Evolutionary conservation across 2,888 invertebrate genomes (phyloP).

Genomic region (Ichneumoninae sp.): DNA sequence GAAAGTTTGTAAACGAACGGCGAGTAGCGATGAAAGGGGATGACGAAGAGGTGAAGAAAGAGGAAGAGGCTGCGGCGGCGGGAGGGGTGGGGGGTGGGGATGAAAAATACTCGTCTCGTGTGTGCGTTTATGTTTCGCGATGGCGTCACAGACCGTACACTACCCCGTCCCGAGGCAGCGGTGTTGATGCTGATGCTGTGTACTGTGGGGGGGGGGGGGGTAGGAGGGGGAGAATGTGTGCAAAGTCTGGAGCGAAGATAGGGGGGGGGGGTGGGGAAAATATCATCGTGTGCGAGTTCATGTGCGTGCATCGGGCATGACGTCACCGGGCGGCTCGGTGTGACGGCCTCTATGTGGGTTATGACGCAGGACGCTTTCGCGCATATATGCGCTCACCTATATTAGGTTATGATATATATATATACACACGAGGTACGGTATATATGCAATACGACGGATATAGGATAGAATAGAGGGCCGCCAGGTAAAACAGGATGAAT

Average conservation of each 20-base stretch:
- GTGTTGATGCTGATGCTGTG: conserved; percentile 5
- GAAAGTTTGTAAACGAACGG: conserved; percentile 43
- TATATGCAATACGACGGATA: conserved; percentile 23
- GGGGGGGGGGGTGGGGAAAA: conserved; percentile 35
- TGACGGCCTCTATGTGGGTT: conserved; percentile 82
- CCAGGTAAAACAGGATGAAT: conserved; percentile 73
- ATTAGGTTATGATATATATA: conserved; percentile 34
- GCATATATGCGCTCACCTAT: conserved; percentile 26
- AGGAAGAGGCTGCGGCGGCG: neutral
- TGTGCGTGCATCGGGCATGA: conserved; percentile 62
- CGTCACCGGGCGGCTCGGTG: conserved; percentile 73
- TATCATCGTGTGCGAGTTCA: conserved; percentile 46
- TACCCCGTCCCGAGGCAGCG: neutral
- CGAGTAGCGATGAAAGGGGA: conserved; percentile 2
- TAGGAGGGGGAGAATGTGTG: neutral
- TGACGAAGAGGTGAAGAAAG: neutral
- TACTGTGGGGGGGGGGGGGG: neutral
- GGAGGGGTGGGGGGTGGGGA: neutral
- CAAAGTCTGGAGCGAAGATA: conserved; percentile 18
- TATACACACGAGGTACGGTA: conserved; percentile 57
- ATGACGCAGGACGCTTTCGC: conserved; percentile 77
- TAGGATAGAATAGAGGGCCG: conserved; percentile 21
- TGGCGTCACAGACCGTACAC: conserved; percentile 26
- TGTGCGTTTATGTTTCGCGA: conserved; percentile 32
- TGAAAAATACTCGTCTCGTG: conserved; percentile 13